Percentiles rank a stretch among this genome's conserved stretches.
Conservation (phyloP, 1,140 invertebrate genomes). For the Drosophila equinoxialis region DNA sequence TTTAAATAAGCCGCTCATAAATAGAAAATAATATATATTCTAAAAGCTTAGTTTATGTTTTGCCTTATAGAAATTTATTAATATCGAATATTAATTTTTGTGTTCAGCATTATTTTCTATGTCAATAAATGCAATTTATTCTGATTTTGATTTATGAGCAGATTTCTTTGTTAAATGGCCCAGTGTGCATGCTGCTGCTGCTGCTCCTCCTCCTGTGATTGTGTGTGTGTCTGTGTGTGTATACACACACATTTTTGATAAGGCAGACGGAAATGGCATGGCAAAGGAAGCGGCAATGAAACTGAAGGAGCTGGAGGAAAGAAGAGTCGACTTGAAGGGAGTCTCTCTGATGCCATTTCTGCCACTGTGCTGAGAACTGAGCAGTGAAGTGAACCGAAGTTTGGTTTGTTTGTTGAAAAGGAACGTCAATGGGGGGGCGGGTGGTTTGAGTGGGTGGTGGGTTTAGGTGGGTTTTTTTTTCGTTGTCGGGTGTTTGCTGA, state of each 20-base stretch:
- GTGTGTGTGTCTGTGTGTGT: constrained; percentile 25
- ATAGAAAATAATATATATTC: not conserved
- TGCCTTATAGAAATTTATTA: too few relatives aligned
- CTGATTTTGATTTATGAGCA: not conserved
- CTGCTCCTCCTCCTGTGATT: too few relatives aligned
- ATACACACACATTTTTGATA: constrained; percentile 70
- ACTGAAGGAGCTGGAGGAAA: not conserved
- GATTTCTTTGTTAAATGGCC: not conserved
- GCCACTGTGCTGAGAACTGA: constrained; percentile 37
- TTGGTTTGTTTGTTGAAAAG: constrained; percentile 53
- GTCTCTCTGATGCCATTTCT: constrained; percentile 28
- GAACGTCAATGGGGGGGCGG: constrained; percentile 28
- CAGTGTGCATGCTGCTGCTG: not conserved
- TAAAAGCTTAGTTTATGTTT: too few relatives aligned
- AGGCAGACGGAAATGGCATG: constrained; percentile 76
- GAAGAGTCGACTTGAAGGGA: not conserved
- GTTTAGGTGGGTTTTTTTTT: constrained; percentile 20
- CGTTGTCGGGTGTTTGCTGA: too few relatives aligned
- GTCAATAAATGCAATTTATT: too few relatives aligned
- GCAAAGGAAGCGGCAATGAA: constrained; percentile 44
- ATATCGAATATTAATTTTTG: too few relatives aligned
- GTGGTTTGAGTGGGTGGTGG: constrained; percentile 8
- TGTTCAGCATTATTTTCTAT: too few relatives aligned
- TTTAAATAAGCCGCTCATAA: not conserved
- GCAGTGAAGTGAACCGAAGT: constrained; percentile 68